phyloP scores from a whole-genome alignment of 2,113 vertebrate genomes.

The Sinocyclocheilus maitianheensis region DNA sequence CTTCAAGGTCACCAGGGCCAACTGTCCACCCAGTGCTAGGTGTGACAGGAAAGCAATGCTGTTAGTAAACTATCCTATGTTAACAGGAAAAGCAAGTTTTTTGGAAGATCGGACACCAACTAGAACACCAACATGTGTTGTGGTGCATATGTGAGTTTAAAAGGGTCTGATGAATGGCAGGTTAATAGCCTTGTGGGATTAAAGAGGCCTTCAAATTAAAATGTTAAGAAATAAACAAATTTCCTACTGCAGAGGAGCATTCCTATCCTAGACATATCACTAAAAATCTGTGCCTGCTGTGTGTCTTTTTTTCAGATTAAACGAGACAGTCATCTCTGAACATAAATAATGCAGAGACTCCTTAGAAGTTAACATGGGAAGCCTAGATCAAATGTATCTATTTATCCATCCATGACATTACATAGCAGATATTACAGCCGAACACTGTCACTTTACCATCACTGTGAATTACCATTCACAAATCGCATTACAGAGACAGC shows the following conservation, averaged over 20 bases:
- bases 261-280: background rate
- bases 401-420: background rate
- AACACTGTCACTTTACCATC: no score
- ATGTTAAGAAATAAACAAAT: background rate
- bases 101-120: constrained; percentile 56
- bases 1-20: constrained; percentile 70
- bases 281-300: background rate
- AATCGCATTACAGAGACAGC: no score
- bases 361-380: background rate
- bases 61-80: constrained; percentile 57
- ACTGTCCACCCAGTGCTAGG: constrained; percentile 50
- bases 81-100: constrained; percentile 72
- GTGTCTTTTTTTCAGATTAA: background rate
- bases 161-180: constrained; percentile 46
- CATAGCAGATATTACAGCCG: background rate
- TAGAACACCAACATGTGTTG: constrained; percentile 50
- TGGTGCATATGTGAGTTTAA: constrained; percentile 25
- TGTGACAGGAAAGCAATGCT: constrained; percentile 67
- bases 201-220: background rate
- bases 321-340: background rate
- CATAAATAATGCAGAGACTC: background rate
- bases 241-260: background rate
- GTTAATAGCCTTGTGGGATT: background rate
- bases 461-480: no score
- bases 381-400: background rate